Evolutionary conservation across 1,140 invertebrate genomes (phyloP).

Genomic region (Hylaeus volcanicus): DNA sequence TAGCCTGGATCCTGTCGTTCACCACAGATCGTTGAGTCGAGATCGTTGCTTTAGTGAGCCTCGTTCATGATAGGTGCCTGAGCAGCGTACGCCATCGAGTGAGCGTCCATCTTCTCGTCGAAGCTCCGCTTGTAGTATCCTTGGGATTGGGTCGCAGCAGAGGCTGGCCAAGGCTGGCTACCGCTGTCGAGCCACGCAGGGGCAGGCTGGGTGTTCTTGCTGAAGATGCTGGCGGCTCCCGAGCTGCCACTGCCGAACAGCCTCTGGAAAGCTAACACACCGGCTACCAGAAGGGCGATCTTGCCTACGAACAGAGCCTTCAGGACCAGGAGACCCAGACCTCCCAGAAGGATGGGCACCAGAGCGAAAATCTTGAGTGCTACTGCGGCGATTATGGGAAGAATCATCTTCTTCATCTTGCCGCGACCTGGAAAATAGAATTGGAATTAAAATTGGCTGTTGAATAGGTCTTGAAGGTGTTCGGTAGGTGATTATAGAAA

Average conservation of each 20-base stretch:
- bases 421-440: slow-evolving; percentile 81
- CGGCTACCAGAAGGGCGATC: slow-evolving; percentile 86
- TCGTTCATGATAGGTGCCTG: slow-evolving; percentile 61
- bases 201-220: slow-evolving; percentile 63
- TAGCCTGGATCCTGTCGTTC: neutral
- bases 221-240: slow-evolving; percentile 73
- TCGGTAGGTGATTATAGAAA: too few relatives aligned
- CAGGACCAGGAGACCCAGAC: slow-evolving; percentile 85
- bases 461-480: neutral
- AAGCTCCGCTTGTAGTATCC: slow-evolving; percentile 77
- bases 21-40: neutral
- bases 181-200: slow-evolving; percentile 68
- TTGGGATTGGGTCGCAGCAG: slow-evolving; percentile 80
- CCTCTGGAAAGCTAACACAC: slow-evolving; percentile 85
- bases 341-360: slow-evolving; percentile 85
- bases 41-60: slow-evolving; percentile 17
- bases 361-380: slow-evolving; percentile 87
- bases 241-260: slow-evolving; percentile 81
- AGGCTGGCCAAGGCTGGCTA: slow-evolving; percentile 74
- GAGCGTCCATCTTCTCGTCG: slow-evolving; percentile 80
- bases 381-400: slow-evolving; percentile 84
- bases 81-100: slow-evolving; percentile 84
- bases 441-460: neutral
- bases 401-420: slow-evolving; percentile 85
- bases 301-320: slow-evolving; percentile 89